Base-by-base conservation (phyloP, 2,113 vertebrate genomes). In the Chloroceryle aenea region DNA sequence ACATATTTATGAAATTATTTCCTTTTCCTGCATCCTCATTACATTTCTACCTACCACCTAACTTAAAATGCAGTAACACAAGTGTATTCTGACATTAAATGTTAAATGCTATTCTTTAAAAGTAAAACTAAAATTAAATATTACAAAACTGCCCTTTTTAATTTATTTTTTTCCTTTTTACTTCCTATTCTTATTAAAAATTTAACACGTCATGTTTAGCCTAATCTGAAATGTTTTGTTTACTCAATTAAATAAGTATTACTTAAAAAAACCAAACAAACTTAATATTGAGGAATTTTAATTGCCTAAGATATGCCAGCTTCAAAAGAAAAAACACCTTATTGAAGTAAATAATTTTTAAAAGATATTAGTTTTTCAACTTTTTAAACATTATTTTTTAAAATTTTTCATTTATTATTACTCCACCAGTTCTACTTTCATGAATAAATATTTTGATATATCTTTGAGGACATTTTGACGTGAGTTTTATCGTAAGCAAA, bases 171-270 rank as follows among this genome's bases (percentile, higher is more conserved):
- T 71, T 40, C 3, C 4, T 12, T 12, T 62, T 76, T 89, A 2
- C 7, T 64, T 40, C 9, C 0, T 3, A 36, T 55, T 88, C 74
- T 78, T 23, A 38, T 38, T 20, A 0, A 48, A 63, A 71, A n/a
- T 6, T 0, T 16, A 29, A 10, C 2, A 48, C 5, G 0, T 32
- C 2, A 47, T 18, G 1, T 66, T 87, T 67, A 50, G 6, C 4
- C 6, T 75, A 32, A 56, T 43, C 4, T 34, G 10, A 73, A 52
- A 38, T 47, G 0, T 3, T 80, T 76, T n/a, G 0, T 15, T 69
- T 53, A 20, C 40, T 59, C 11, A 58, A 66, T 9, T 40, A 40
- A 40, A 40, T 40, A 40, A 40, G 11, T 40, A n/a, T n/a, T n/a
- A n/a, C n/a, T n/a, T n/a, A n/a, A n/a, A n/a, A n/a, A n/a, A n/a